Evolutionary conservation across 2,888 invertebrate genomes (phyloP), one percentile per base, ranked within the genome.

Genomic region (Steinernema hermaphroditum): DNA sequence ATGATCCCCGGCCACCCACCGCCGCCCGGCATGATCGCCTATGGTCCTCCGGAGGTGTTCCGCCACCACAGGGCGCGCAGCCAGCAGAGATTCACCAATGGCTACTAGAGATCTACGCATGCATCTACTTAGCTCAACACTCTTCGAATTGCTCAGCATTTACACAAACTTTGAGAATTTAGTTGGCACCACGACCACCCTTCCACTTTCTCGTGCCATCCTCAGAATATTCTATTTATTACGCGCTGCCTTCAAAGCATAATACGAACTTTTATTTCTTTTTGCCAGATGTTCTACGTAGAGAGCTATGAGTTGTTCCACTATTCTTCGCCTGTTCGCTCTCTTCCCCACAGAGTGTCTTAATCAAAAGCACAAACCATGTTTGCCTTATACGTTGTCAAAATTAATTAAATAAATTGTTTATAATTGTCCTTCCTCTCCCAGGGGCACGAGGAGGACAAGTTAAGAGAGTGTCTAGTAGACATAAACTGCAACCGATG

Each of bases 81-180:
- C 68, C 73, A 68, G 29, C 68, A 34, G 43, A 41, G 74, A 43
- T 74, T 68, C 74, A 69, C 74, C 29, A 74, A 74, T 19, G 74
- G 74, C 44, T 74, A 71, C 69, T 74, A 71, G 69, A 8, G 44
- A 16, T 12, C 34, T 32, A 29, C 62, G 32, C 29, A n/a, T n/a
- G n/a, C 29, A 32, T 62, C 62, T 34, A 32, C 29, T 32, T 62
- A 62, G 62, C 62, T 62, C 62, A 54, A 54, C 22, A 29, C 16
- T 32, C 27, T 29, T 62, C 62, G 27, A 62, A 29, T 62, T 62
- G 62, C 62, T 62, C 62, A 62, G 62, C 62, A 62, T 62, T 62
- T 62, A 62, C 32, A 22, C 9, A 54, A 54, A 54, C 19, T 32
- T 16, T 62, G 22, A 62, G 62, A 27, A 27, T 46, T 19, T 4